phyloP scores from a whole-genome alignment of 1,140 invertebrate species.

The Bicyclus anynana region DNA sequence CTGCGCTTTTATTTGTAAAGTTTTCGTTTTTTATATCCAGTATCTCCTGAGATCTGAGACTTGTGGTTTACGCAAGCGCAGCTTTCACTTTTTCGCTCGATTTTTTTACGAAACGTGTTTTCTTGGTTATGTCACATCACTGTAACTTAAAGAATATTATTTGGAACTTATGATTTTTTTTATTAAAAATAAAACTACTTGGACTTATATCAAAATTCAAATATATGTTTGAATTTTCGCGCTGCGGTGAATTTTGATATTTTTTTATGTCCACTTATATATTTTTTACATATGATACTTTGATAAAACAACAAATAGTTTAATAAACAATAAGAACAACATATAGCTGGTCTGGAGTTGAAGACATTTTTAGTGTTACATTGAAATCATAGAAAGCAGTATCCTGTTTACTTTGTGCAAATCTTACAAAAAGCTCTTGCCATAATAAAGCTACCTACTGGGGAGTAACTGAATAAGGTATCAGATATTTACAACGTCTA shows the following conservation, averaged over 20 bases:
- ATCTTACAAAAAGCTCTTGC: conserved; percentile 11
- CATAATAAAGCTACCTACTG: conserved; percentile 7
- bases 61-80: not conserved
- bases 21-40: not conserved
- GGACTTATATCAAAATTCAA: too few relatives aligned
- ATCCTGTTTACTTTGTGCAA: conserved; percentile 21
- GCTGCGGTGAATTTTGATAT: too few relatives aligned
- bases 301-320: too few relatives aligned
- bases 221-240: too few relatives aligned
- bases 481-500: conserved; percentile 10
- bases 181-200: too few relatives aligned
- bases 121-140: not conserved
- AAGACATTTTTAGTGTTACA: too few relatives aligned
- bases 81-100: not conserved
- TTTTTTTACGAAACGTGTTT: conserved; percentile 3
- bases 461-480: conserved; percentile 11
- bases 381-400: conserved; percentile 2
- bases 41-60: not conserved
- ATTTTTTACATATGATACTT: too few relatives aligned
- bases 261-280: too few relatives aligned
- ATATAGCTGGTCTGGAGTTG: too few relatives aligned
- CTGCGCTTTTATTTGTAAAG: not conserved
- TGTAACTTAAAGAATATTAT: too few relatives aligned
- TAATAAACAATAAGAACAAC: too few relatives aligned
- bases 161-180: too few relatives aligned